These are phyloP conservation scores for Stomatorhinus walkeri DNA, from an alignment of 2,797 vertebrate genomes.

Conservation along the genomic window DNA sequence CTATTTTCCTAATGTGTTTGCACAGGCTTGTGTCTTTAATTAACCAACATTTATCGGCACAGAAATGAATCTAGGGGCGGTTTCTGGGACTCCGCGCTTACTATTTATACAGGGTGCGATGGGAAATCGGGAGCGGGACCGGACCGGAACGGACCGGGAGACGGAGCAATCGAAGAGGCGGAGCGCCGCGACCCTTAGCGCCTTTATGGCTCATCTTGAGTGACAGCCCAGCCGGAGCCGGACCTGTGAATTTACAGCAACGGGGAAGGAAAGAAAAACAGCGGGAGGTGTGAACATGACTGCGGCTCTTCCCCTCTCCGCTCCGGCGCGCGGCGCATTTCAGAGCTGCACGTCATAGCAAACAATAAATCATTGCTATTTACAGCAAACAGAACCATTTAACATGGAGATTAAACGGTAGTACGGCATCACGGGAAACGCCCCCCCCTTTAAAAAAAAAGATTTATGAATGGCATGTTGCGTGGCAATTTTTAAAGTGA, in stretches of 20 bases:
- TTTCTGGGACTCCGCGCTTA: conserved; percentile 26
- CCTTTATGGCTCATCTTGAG: neutral
- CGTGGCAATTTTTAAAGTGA: neutral
- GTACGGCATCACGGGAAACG: neutral
- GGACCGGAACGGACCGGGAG: conserved; percentile 28
- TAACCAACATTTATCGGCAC: conserved; percentile 1
- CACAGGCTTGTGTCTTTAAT: neutral
- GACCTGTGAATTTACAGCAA: neutral
- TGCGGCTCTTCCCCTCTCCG: neutral
- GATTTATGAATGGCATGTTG: neutral
- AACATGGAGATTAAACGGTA: neutral
- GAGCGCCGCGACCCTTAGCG: neutral
- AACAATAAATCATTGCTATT: neutral
- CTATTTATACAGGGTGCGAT: conserved; percentile 30
- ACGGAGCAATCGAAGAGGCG: neutral
- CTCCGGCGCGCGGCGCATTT: neutral
- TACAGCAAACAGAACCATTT: neutral
- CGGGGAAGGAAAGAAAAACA: neutral
- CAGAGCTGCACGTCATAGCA: neutral
- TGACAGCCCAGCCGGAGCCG: neutral
- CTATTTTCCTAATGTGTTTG: neutral
- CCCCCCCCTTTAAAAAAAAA: neutral
- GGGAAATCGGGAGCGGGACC: conserved; percentile 42
- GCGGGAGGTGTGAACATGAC: neutral
- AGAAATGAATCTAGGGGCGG: conserved; percentile 1